Percentiles rank a stretch among this genome's conserved stretches.
These are phyloP conservation scores for Xestia ashworthii DNA, from an alignment of 2,888 invertebrate genomes.

Conservation along the genomic window DNA sequence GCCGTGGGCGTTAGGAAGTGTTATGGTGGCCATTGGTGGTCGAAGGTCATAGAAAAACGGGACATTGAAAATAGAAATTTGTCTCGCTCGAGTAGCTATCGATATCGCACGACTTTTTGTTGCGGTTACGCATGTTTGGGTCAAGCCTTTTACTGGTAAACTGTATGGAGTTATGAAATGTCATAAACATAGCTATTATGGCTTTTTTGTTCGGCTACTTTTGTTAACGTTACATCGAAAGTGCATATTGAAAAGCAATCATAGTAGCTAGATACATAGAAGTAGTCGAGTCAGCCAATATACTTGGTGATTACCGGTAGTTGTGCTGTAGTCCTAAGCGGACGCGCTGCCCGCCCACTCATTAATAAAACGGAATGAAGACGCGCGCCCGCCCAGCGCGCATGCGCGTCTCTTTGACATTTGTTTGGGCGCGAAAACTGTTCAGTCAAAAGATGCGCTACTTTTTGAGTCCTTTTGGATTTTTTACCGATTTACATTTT, in stretches of 20 bases:
- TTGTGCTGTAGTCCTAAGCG: neutral
- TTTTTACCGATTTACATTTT: no score
- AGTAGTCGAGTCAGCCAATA: neutral
- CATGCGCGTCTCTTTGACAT: constrained; percentile 56
- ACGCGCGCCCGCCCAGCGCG: constrained; percentile 72
- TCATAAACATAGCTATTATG: constrained; percentile 13
- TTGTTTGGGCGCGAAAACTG: constrained; percentile 55
- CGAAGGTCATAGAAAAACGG: constrained; percentile 81
- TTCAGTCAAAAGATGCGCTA: neutral
- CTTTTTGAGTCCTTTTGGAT: neutral
- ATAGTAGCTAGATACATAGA: neutral
- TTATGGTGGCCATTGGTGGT: constrained; percentile 80
- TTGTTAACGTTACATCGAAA: constrained; percentile 23
- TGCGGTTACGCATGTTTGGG: constrained; percentile 52
- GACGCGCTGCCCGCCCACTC: constrained; percentile 64
- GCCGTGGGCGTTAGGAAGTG: constrained; percentile 83
- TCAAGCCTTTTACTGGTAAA: constrained; percentile 34
- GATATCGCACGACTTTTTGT: constrained; percentile 61
- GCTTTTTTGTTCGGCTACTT: constrained; percentile 13
- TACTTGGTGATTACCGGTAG: neutral
- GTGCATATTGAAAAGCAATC: neutral
- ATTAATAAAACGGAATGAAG: constrained; percentile 60
- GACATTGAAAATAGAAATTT: constrained; percentile 80
- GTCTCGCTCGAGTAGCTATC: constrained; percentile 70
- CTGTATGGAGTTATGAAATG: constrained; percentile 47